Evolutionary conservation across 2,113 vertebrate species (phyloP).

Genomic region (Ctenomys sociabilis): DNA sequence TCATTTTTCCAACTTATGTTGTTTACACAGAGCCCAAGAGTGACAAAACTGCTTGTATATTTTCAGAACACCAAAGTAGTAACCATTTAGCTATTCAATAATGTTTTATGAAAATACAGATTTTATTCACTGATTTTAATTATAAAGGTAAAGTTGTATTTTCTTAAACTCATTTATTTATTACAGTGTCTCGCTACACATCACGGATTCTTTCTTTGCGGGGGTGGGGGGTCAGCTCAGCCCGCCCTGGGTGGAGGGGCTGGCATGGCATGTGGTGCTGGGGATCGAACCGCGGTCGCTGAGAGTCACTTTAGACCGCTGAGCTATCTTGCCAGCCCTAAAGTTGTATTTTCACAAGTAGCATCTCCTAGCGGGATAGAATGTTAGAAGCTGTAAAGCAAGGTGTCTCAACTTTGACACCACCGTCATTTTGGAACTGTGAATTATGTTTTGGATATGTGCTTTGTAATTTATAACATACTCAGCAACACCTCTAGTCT

Average conservation of each 20-base stretch:
- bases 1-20: conserved; percentile 48
- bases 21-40: conserved; percentile 17
- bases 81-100: conserved; percentile 3
- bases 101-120: conserved; percentile 29
- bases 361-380: neutral
- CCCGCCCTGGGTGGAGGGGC: too few species aligned
- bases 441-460: neutral
- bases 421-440: neutral
- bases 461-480: neutral
- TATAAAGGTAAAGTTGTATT: conserved; percentile 7
- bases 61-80: neutral
- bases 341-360: neutral
- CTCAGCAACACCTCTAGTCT: neutral
- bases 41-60: neutral
- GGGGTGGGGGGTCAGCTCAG: too few species aligned
- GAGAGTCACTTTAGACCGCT: too few species aligned
- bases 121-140: conserved; percentile 37
- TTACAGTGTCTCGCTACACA: too few species aligned
- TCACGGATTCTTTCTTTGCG: too few species aligned
- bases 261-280: too few species aligned
- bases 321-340: too few species aligned
- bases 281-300: too few species aligned
- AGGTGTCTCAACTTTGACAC: too few species aligned
- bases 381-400: neutral
- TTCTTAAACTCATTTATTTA: too few species aligned